Evolutionary conservation across 2,888 invertebrate species (phyloP).

Genomic region (Smittia sp.): DNA sequence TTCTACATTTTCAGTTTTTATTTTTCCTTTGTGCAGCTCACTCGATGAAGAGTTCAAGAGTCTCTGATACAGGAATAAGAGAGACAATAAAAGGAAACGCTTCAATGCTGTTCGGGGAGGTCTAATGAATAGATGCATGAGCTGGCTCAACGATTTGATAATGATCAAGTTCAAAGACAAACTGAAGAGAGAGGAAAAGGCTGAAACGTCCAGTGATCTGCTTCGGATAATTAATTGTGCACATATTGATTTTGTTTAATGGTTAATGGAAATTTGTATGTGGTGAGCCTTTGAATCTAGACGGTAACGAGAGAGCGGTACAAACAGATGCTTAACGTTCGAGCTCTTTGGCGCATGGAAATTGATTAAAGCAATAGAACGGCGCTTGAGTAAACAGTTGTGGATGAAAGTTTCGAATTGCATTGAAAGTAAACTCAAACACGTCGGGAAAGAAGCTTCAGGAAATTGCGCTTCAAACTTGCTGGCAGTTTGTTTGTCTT

Average conservation of each 20-base stretch:
- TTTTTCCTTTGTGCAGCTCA: background rate
- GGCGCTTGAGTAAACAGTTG: background rate
- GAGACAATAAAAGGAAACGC: slow-evolving; percentile 12
- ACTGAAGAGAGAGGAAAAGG: background rate
- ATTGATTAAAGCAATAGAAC: background rate
- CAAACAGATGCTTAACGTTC: background rate
- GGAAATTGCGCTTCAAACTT: slow-evolving; percentile 2
- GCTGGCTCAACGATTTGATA: slow-evolving; percentile 6
- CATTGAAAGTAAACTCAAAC: slow-evolving; percentile 8
- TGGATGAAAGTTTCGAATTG: slow-evolving; percentile 14
- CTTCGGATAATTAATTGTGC: slow-evolving; percentile 6
- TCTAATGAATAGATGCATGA: slow-evolving; percentile 29
- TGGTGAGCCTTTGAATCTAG: background rate
- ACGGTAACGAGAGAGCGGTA: background rate
- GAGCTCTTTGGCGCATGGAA: background rate
- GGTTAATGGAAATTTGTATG: slow-evolving; percentile 28
- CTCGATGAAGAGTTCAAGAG: background rate
- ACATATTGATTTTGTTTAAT: slow-evolving; percentile 26
- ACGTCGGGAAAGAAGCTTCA: background rate
- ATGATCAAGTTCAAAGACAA: slow-evolving; percentile 24
- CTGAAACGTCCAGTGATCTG: background rate
- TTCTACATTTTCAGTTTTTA: slow-evolving; percentile 16
- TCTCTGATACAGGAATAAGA: slow-evolving; percentile 6
- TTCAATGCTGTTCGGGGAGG: background rate
- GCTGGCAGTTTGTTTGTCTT: background rate